Conservation (phyloP, 1,140 invertebrate genomes). For the Babylonia areolata region DNA sequence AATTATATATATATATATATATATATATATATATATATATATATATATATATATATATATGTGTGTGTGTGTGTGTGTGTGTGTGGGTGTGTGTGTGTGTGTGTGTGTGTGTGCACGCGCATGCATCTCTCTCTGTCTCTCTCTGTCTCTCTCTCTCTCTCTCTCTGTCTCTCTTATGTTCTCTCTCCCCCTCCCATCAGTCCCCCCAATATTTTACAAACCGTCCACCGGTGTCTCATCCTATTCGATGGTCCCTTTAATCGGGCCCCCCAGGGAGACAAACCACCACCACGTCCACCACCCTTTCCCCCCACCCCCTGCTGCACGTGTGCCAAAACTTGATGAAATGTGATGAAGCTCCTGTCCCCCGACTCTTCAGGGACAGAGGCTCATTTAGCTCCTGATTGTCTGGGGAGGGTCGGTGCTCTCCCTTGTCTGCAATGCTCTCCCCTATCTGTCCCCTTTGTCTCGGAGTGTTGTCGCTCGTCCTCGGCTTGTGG, state of each 20-base stretch:
- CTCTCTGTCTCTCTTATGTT: too few relatives aligned
- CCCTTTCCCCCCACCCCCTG: too few relatives aligned
- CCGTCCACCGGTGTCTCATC: too few relatives aligned
- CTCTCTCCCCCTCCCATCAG: too few relatives aligned
- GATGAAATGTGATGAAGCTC: neutral
- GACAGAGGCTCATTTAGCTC: neutral
- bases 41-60: neutral
- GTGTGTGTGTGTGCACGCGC: neutral
- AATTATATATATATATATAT: too few relatives aligned
- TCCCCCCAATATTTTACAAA: neutral
- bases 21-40: neutral
- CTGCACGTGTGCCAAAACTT: neutral
- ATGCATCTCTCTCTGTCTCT: neutral
- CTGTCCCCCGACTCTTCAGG: neutral
- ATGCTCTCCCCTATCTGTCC: constrained; percentile 1
- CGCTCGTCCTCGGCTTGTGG: too few relatives aligned
- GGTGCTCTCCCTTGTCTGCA: neutral
- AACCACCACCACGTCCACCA: too few relatives aligned
- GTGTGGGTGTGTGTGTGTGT: neutral
- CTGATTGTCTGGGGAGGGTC: neutral
- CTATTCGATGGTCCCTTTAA: too few relatives aligned
- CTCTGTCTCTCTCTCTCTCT: neutral
- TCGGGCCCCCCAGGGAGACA: too few relatives aligned
- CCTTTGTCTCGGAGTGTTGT: too few relatives aligned
- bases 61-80: neutral